Base-by-base conservation (phyloP, 2,888 invertebrate genomes). In the Platerodrilus igneus region DNA sequence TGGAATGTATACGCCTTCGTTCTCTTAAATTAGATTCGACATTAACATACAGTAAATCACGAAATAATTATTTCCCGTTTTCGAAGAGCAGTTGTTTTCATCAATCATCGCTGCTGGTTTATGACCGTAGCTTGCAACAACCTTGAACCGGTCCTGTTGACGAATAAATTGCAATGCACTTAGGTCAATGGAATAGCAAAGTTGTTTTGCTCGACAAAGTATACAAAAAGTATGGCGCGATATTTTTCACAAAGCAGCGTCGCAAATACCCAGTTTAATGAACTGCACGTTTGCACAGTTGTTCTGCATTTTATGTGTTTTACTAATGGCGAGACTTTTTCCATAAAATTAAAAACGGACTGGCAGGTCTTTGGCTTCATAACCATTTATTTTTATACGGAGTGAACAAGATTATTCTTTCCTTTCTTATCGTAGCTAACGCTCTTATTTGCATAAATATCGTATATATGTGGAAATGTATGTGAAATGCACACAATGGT, bases 181-280 rank as follows among this genome's bases (percentile, higher is more conserved):
- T 41, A 41, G 42, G 45, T 45, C 45, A 45, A 46, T 46, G 38
- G 46, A 46, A 46, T 42, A 46, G 29, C 42, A 33, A 37, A 46
- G 41, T 42, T 38, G 46, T 46, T 45, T 46, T 38, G 41, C 36
- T 36, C 42, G 38, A 42, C 46, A 36, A 45, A 42, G 39, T 38
- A 42, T 38, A 38, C 38, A 45, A 46, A 46, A 46, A 46, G 38
- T 32, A 30, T 31, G 36, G 29, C 37, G 37, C 36, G 32, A 19
- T 39, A 33, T 36, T 44, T 44, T 38, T 28, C 18, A 28, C 16
- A 28, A 28, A 42, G 33, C 30, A 25, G 30, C 35, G 43, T 35
- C 39, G 38, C 43, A 38, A 43, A 43, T 29, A 43, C 30, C 26
- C 31, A 32, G 43, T 43, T 43, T 43, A 43, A 38, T 38, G 43